Conservation (phyloP, 2,888 invertebrate species). For the Ditula angustiorana region DNA sequence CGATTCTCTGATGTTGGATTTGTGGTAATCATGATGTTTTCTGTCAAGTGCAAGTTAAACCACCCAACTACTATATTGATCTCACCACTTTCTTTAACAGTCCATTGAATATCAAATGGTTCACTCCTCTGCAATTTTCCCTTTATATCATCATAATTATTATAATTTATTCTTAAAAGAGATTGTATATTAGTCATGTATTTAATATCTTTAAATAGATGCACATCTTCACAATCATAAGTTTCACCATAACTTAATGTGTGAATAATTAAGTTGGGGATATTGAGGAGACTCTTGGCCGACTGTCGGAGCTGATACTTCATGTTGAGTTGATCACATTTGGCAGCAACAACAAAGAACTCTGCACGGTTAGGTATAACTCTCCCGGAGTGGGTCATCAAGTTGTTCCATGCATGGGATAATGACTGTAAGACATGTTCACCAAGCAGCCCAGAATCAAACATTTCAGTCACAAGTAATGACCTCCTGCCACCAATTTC, state of each 20-base stretch:
- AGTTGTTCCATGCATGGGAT: conserved; percentile 88
- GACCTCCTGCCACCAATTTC: conserved; percentile 86
- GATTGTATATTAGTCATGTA: conserved; percentile 85
- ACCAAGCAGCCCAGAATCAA: conserved; percentile 93
- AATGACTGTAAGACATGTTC: conserved; percentile 89
- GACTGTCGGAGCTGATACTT: conserved; percentile 72
- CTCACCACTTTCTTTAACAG: conserved; percentile 75
- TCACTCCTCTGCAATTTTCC: conserved; percentile 62
- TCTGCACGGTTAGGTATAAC: conserved; percentile 87
- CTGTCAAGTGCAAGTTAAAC: conserved; percentile 90
- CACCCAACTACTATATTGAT: conserved; percentile 89
- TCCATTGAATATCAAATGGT: conserved; percentile 68
- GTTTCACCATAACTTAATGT: conserved; percentile 76
- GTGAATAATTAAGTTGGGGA: conserved; percentile 58
- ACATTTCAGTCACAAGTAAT: conserved; percentile 90
- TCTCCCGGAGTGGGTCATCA: conserved; percentile 79
- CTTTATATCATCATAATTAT: conserved; percentile 79
- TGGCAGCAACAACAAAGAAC: conserved; percentile 87
- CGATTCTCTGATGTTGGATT: conserved; percentile 80
- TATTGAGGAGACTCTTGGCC: conserved; percentile 61
- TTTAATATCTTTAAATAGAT: conserved; percentile 80
- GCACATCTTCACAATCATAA: conserved; percentile 90
- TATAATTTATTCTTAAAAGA: conserved; percentile 87
- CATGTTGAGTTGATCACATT: conserved; percentile 79
- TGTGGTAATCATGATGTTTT: conserved; percentile 86